Evolutionary conservation across 2,113 vertebrate genomes (phyloP).

Genomic region (Ondatra zibethicus): DNA sequence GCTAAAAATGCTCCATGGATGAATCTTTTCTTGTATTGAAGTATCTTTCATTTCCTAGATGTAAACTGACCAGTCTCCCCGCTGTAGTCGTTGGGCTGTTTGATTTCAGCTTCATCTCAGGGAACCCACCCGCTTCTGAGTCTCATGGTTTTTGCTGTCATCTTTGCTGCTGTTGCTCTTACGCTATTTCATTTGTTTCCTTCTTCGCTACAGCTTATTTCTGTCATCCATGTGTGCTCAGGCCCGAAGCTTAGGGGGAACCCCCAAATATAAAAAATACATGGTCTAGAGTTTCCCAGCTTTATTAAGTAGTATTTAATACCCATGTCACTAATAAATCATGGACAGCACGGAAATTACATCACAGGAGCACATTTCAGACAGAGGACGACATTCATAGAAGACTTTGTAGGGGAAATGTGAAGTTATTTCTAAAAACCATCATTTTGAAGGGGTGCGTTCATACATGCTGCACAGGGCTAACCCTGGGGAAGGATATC

Average conservation of each 20-base stretch:
- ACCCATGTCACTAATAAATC: too few relatives aligned
- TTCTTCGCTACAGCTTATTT: background rate
- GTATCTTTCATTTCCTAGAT: background rate
- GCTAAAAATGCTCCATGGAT: background rate
- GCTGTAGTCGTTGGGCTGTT: background rate
- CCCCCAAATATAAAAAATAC: background rate
- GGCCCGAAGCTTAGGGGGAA: background rate
- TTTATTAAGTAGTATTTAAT: background rate
- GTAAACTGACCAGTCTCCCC: background rate
- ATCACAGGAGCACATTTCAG: background rate
- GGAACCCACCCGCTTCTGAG: accelerated
- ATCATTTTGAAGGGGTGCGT: background rate
- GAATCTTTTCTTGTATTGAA: background rate
- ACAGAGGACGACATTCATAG: background rate
- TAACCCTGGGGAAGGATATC: background rate
- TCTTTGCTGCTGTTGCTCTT: background rate
- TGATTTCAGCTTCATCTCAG: background rate
- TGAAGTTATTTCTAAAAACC: background rate
- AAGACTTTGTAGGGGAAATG: background rate
- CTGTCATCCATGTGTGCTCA: background rate
- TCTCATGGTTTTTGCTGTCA: background rate
- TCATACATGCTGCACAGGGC: background rate
- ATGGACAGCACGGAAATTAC: background rate
- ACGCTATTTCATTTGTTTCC: accelerated
- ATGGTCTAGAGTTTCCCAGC: background rate